Percentiles rank a stretch among this genome's conserved stretches.
Conservation (phyloP, 2,113 vertebrate species). For the Albula glossodonta region DNA sequence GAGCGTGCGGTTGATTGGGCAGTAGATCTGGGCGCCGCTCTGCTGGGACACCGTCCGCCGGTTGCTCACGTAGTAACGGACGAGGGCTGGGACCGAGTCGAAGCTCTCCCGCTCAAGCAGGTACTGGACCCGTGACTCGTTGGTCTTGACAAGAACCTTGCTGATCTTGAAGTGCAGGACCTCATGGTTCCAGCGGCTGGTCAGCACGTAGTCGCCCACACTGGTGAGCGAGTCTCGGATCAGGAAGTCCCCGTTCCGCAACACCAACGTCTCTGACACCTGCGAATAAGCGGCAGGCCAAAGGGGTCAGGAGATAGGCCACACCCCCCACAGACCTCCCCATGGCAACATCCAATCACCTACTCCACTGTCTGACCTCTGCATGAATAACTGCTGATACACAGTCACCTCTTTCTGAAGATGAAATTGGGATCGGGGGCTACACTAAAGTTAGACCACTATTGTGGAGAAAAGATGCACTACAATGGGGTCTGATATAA, state of each 20-base stretch:
- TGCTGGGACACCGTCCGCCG: conserved; percentile 84
- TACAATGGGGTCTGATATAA: neutral
- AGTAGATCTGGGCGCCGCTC: conserved; percentile 87
- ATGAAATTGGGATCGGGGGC: neutral
- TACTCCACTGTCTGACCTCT: neutral
- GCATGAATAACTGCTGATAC: neutral
- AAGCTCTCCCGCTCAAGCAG: conserved; percentile 91
- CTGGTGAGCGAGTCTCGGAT: conserved; percentile 90
- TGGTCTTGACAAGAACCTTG: conserved; percentile 91
- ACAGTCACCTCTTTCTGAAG: neutral
- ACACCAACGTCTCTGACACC: conserved; percentile 90
- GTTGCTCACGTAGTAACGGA: conserved; percentile 87
- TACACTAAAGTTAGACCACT: too few relatives aligned
- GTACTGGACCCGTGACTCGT: conserved; percentile 85
- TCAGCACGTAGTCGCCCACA: conserved; percentile 88
- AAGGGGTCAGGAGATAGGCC: neutral
- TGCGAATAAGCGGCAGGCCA: conserved; percentile 40
- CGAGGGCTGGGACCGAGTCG: conserved; percentile 85
- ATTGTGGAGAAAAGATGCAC: neutral
- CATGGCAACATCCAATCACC: neutral
- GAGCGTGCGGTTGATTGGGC: conserved; percentile 92
- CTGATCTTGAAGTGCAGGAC: conserved; percentile 92
- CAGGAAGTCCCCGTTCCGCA: conserved; percentile 90
- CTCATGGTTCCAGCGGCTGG: conserved; percentile 91
- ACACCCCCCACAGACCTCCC: neutral